These are phyloP conservation scores for Gallinago paraguaiae DNA, from an alignment of 2,113 vertebrate species.

Conservation along the genomic window DNA sequence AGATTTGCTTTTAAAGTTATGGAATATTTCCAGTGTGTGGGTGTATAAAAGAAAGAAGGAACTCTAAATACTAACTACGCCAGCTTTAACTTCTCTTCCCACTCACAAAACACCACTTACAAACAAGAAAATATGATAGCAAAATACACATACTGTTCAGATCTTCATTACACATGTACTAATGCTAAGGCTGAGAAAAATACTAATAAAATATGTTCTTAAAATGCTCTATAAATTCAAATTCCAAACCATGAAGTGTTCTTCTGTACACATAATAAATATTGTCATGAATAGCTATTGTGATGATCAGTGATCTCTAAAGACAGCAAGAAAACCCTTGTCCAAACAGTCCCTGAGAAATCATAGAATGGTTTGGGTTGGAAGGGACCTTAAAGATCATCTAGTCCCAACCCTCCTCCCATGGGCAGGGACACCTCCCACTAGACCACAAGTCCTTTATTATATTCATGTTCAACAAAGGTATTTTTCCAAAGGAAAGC, in stretches of 20 bases:
- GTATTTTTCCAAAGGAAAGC: neutral
- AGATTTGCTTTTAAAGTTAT: constrained; percentile 4
- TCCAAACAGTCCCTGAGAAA: neutral
- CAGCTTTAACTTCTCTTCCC: neutral
- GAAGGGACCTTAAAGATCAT: neutral
- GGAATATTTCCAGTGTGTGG: constrained; percentile 2
- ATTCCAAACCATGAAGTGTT: neutral
- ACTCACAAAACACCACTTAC: neutral
- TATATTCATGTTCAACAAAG: neutral
- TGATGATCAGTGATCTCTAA: neutral
- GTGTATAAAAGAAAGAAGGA: constrained; percentile 4
- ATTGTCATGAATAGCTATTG: neutral
- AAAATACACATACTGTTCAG: neutral
- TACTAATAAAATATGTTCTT: neutral
- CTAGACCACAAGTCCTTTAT: neutral
- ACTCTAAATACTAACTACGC: neutral
- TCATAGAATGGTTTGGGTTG: neutral
- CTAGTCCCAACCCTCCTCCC: neutral
- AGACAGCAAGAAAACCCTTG: neutral
- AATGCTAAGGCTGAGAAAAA: neutral
- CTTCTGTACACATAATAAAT: neutral
- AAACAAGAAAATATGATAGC: neutral
- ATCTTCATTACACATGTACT: neutral
- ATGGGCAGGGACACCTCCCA: neutral
- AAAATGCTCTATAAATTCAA: neutral